phyloP scores from a whole-genome alignment of 2,113 vertebrate species.

The Platichthys stellatus region DNA sequence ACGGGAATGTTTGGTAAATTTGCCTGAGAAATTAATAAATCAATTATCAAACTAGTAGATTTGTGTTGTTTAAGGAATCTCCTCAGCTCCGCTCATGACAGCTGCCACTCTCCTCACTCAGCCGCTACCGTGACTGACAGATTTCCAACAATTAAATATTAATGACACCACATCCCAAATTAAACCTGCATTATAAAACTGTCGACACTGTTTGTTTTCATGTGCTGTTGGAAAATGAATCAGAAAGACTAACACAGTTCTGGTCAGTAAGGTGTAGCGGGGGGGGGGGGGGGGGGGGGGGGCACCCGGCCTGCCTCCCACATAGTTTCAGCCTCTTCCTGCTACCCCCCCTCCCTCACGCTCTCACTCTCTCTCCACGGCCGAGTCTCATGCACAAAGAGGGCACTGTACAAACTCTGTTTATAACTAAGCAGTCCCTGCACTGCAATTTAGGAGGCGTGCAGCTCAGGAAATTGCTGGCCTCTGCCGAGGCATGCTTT shows the following conservation, averaged over 20 bases:
- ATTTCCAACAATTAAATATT: slow-evolving; percentile 22
- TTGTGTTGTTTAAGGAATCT: neutral
- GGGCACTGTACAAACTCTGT: slow-evolving; percentile 86
- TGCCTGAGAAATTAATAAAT: too few species aligned
- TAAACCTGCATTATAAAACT: slow-evolving; percentile 27
- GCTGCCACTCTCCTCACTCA: neutral
- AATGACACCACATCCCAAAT: slow-evolving; percentile 21
- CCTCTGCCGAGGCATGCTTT: slow-evolving; percentile 90
- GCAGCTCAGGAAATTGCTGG: slow-evolving; percentile 95
- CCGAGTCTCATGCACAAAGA: slow-evolving; percentile 86
- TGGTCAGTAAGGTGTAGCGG: slow-evolving; percentile 56
- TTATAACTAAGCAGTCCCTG: slow-evolving; percentile 88
- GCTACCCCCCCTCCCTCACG: slow-evolving; percentile 18
- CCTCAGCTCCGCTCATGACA: neutral
- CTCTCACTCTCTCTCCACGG: slow-evolving; percentile 48
- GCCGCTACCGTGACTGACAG: neutral
- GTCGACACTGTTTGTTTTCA: neutral
- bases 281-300: neutral
- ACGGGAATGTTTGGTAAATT: too few species aligned
- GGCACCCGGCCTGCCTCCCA: too few species aligned
- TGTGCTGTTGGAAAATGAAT: slow-evolving; percentile 14
- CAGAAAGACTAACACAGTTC: slow-evolving; percentile 39
- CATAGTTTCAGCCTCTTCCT: too few species aligned
- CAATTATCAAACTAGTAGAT: too few species aligned
- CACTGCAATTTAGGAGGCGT: slow-evolving; percentile 95